Evolutionary conservation across 2,888 invertebrate genomes (phyloP), one percentile per base, ranked within the genome.

Genomic region (Leistus spinibarbis): DNA sequence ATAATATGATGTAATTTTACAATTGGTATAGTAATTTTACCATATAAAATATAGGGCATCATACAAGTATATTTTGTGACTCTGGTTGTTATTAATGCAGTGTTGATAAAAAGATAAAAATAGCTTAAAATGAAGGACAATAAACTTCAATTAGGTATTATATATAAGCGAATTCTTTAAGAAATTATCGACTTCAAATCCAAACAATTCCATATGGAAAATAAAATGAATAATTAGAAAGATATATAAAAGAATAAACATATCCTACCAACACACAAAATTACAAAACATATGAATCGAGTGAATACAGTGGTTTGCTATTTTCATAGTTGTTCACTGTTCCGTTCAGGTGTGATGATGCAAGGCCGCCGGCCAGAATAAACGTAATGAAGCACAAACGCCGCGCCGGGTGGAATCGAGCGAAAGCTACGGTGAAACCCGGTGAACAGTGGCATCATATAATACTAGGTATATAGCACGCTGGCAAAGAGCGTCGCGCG

Each of bases 371-470:
- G 63, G 70, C 54, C 53, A 62, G 68, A 40, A 70, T 63, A 63
- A 63, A 53, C 60, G 63, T 70, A 70, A 63, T 70, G 70, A 70
- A 70, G 70, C 70, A 70, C 62, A 70, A 70, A 70, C 69, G 63
- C 63, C 54, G 70, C 9, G 63, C 7, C n/a, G n/a, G n/a, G n/a
- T n/a, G n/a, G 70, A 63, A 70, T 70, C 63, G 70, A 70, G 70
- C 70, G 70, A 63, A 70, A 70, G 70, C 24, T 10, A 40, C 40
- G 40, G 40, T 40, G 40, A 40, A 40, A 40, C 40, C 40, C 40
- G 40, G 40, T 63, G 68, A 54, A 54, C 68, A 54, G 53, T 67
- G 20, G 19, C 67, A 17, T 20, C 23, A 22, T 22, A 63, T 22
- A 57, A 40, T 40, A 40, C 4, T 40, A n/a, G n/a, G n/a, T n/a